Conservation (phyloP, 1,140 invertebrate species). For the Phthorimaea operculella region DNA sequence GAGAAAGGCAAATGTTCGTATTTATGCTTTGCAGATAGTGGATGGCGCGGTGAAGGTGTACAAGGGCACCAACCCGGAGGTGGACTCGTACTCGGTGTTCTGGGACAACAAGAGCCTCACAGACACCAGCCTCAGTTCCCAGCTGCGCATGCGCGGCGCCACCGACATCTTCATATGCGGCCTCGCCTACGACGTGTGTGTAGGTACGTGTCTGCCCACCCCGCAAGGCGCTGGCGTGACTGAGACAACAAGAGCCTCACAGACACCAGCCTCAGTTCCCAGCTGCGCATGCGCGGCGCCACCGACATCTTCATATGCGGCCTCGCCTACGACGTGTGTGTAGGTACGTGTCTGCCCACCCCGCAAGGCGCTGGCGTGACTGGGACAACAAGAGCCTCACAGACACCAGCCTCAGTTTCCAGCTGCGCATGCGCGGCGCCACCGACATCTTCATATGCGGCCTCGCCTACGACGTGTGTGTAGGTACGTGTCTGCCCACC, state of each 20-base stretch:
- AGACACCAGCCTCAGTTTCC: conserved; percentile 85
- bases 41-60: conserved; percentile 83
- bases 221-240: too few relatives aligned
- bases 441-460: conserved; percentile 97
- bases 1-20: too few relatives aligned
- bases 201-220: conserved; percentile 74
- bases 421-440: conserved; percentile 81
- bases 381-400: conserved; percentile 95
- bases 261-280: conserved; percentile 85
- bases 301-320: conserved; percentile 97
- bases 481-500: conserved; percentile 74
- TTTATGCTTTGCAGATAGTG: conserved; percentile 32
- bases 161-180: conserved; percentile 97
- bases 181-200: conserved; percentile 96
- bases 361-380: too few relatives aligned
- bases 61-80: conserved; percentile 94
- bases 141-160: conserved; percentile 81
- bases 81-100: conserved; percentile 98
- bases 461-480: conserved; percentile 96
- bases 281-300: conserved; percentile 81
- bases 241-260: conserved; percentile 95
- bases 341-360: conserved; percentile 74
- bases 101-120: conserved; percentile 95
- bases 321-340: conserved; percentile 96
- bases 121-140: conserved; percentile 85